Conservation (phyloP, 2,113 vertebrate genomes). For the Panthera uncia region DNA sequence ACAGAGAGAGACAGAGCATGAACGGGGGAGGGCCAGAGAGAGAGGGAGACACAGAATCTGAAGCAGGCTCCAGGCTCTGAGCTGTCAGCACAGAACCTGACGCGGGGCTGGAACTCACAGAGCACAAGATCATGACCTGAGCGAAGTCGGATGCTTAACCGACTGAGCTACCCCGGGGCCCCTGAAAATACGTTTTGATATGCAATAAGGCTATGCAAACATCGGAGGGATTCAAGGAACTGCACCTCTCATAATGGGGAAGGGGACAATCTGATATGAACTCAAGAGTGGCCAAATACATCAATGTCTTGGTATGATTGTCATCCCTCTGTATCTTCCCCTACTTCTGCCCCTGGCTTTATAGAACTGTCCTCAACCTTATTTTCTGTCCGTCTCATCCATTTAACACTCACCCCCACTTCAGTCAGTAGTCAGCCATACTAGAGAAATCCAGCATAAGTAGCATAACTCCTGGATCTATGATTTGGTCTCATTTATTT, state of each 20-base stretch:
- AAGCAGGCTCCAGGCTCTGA: too few species aligned
- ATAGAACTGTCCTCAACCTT: background rate
- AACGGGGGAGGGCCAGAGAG: too few species aligned
- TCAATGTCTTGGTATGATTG: background rate
- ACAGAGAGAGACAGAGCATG: too few species aligned
- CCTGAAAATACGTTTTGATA: background rate
- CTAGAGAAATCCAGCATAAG: background rate
- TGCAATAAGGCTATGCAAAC: background rate
- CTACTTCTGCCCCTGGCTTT: background rate
- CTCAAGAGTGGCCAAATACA: background rate
- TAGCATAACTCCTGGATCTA: background rate
- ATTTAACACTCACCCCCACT: background rate
- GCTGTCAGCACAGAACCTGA: too few species aligned
- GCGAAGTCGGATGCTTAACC: too few species aligned
- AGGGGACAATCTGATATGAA: background rate
- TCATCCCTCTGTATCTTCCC: background rate
- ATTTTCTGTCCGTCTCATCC: background rate
- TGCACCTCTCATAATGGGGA: background rate
- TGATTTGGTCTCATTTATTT: constrained; percentile 21
- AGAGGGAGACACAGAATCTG: too few species aligned
- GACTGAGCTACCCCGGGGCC: too few species aligned
- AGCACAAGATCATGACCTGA: too few species aligned
- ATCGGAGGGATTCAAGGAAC: background rate
- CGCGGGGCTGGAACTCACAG: too few species aligned
- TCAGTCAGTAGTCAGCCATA: background rate